Conservation (phyloP, 2,113 vertebrate species). For the Struthidea cinerea region DNA sequence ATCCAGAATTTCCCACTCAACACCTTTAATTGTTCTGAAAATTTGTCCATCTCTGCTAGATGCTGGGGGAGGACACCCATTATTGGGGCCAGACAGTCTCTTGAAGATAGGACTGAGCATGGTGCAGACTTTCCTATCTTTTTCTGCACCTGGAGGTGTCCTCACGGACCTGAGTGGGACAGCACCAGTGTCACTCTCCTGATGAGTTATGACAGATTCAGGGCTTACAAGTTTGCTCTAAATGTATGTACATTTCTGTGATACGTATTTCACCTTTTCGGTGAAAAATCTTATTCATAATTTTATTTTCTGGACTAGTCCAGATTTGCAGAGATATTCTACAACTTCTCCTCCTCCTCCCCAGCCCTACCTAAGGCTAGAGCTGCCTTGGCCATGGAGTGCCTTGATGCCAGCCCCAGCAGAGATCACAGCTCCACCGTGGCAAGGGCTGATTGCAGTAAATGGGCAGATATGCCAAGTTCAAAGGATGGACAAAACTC, state of each 20-base stretch:
- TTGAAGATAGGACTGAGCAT: not conserved
- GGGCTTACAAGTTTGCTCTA: not conserved
- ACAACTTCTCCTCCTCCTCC: not conserved
- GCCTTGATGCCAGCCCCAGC: not conserved
- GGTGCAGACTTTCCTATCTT: not conserved
- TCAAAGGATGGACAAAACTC: not conserved
- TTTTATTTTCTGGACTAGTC: not conserved
- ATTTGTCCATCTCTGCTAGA: not conserved
- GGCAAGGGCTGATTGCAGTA: not conserved
- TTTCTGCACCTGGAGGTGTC: not conserved
- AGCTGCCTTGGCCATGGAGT: not conserved
- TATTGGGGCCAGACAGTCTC: not conserved
- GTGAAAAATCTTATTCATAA: not conserved
- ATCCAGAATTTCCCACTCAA: not conserved
- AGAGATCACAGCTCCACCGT: not conserved
- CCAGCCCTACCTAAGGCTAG: not conserved
- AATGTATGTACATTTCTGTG: not conserved
- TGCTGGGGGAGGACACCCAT: not conserved
- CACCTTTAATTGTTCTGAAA: not conserved
- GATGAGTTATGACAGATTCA: not conserved
- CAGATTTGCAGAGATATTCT: not conserved
- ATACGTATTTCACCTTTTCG: not conserved
- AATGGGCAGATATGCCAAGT: rapidly evolving
- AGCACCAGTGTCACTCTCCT: not conserved
- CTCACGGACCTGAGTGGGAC: not conserved